Conservation (phyloP, 2,888 invertebrate genomes). For the Apantesis nais region DNA sequence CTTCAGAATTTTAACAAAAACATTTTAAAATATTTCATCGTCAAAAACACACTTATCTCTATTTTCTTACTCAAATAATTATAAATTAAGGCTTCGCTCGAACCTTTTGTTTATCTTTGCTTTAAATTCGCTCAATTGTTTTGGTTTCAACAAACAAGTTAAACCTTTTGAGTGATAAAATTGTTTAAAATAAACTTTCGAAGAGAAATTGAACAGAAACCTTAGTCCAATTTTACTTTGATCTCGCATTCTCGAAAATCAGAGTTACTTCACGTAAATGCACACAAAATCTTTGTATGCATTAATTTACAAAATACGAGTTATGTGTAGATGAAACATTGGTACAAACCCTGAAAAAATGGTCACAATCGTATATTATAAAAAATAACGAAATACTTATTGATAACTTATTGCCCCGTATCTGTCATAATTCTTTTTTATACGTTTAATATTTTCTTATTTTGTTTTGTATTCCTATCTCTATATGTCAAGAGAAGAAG, state of each 20-base stretch:
- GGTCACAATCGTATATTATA: not conserved
- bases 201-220: constrained; percentile 36
- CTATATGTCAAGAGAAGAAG: not conserved
- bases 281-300: constrained; percentile 8
- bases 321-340: not conserved
- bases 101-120: constrained; percentile 33
- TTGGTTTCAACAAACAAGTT: constrained; percentile 37
- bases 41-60: not conserved
- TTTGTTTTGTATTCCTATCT: not conserved
- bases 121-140: constrained; percentile 24
- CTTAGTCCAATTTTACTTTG: constrained; percentile 42
- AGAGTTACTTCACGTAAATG: constrained; percentile 26
- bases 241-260: constrained; percentile 36
- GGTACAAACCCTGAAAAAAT: not conserved
- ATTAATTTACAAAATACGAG: not conserved
- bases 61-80: constrained; percentile 19
- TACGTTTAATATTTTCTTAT: too few species aligned
- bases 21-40: not conserved
- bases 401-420: too few species aligned
- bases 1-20: not conserved
- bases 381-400: too few species aligned
- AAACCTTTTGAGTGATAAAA: constrained; percentile 35
- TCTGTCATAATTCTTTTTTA: too few species aligned
- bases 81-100: constrained; percentile 26
- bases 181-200: constrained; percentile 40